Evolutionary conservation across 37 sponge, comb jelly and placozoan genomes (phyloP).

Genomic region (Chondrosia reniformis): DNA sequence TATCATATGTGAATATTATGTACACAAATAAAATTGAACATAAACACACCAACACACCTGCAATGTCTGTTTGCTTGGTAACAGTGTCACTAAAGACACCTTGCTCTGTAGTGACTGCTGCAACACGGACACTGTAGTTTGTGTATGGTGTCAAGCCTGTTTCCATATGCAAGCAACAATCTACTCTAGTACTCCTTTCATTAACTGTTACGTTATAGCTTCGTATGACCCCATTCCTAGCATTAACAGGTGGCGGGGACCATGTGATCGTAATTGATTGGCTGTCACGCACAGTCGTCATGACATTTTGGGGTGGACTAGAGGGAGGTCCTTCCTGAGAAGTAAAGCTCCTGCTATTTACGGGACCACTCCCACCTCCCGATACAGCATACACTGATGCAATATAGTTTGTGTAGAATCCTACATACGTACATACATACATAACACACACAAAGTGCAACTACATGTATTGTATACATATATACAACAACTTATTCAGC

Average conservation of each 20-base stretch:
- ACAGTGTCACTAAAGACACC: background rate
- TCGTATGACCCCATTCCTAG: background rate
- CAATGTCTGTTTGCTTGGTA: background rate
- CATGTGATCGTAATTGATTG: background rate
- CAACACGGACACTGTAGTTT: background rate
- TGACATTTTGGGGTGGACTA: background rate
- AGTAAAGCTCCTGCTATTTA: background rate
- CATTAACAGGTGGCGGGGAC: background rate
- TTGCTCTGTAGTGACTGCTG: background rate
- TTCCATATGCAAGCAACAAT: too few relatives aligned
- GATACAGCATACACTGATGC: background rate
- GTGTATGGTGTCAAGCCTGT: background rate
- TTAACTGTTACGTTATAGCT: background rate
- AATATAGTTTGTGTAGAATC: constrained; percentile 11
- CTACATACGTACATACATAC: background rate
- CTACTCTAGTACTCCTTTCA: background rate
- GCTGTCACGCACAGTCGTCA: too few relatives aligned
- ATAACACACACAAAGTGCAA: background rate
- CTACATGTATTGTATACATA: too few relatives aligned
- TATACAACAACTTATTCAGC: too few relatives aligned
- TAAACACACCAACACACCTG: background rate
- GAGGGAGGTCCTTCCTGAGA: constrained; percentile 2
- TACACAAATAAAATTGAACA: background rate
- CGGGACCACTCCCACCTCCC: background rate
- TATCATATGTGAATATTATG: too few relatives aligned